phyloP scores from a whole-genome alignment of 2,888 invertebrate species.

The Tetanocera ferruginea region DNA sequence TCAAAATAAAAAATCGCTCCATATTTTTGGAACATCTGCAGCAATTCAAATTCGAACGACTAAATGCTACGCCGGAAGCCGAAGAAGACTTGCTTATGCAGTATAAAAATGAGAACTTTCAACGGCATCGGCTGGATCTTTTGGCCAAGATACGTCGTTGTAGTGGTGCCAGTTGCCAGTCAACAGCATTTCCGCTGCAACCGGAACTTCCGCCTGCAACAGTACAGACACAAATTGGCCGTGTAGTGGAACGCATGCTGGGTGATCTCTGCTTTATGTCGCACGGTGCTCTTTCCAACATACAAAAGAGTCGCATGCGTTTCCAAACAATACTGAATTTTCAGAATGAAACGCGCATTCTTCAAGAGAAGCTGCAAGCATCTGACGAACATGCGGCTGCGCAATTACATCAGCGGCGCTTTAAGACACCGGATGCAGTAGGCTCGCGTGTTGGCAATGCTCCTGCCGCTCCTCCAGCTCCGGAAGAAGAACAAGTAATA shows the following conservation, averaged over 20 bases:
- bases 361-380: conserved; percentile 50
- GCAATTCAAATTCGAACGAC: conserved; percentile 51
- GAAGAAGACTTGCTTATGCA: conserved; percentile 52
- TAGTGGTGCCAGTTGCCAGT: not conserved
- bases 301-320: conserved; percentile 51
- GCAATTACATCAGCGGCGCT: conserved; percentile 35
- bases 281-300: conserved; percentile 50
- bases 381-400: conserved; percentile 47
- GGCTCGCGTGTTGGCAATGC: not conserved
- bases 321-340: conserved; percentile 53
- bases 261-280: conserved; percentile 54
- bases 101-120: conserved; percentile 54
- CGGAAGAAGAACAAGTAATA: conserved; percentile 53
- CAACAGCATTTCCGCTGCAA: not conserved
- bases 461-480: not conserved
- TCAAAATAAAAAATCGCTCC: conserved; percentile 55
- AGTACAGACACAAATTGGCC: conserved; percentile 12
- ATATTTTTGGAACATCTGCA: conserved; percentile 51
- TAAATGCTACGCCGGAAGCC: conserved; percentile 48
- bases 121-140: conserved; percentile 55
- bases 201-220: not conserved
- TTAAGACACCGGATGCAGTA: conserved; percentile 21
- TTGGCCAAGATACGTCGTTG: conserved; percentile 51
- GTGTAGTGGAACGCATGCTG: conserved; percentile 44
- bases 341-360: conserved; percentile 49